Conservation (phyloP, 2,888 invertebrate genomes). For the Sphaerophoria rueppellii region DNA sequence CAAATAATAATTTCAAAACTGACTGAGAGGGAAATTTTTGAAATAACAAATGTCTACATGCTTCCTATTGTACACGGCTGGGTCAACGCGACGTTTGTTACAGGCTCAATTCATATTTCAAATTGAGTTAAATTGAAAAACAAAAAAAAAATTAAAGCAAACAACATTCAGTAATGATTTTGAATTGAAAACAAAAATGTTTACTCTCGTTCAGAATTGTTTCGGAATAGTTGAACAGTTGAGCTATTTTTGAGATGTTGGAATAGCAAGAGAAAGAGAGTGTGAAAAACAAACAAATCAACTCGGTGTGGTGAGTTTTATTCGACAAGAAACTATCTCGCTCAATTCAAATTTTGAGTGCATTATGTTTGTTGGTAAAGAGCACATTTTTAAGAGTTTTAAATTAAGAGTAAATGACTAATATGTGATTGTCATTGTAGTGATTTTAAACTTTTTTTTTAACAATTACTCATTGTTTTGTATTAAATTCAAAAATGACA, state of each 20-base stretch:
- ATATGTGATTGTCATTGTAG: too few relatives aligned
- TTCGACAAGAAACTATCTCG: too few relatives aligned
- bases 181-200: conserved; percentile 44
- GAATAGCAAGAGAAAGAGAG: conserved; percentile 28
- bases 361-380: too few relatives aligned
- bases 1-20: conserved; percentile 56
- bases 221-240: conserved; percentile 27
- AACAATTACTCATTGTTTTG: too few relatives aligned
- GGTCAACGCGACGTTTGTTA: conserved; percentile 29
- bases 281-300: not conserved
- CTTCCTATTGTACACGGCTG: conserved; percentile 36
- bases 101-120: conserved; percentile 49
- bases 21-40: conserved; percentile 41
- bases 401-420: too few relatives aligned
- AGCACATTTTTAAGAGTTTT: too few relatives aligned
- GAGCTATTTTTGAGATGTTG: conserved; percentile 60
- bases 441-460: too few relatives aligned
- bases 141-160: conserved; percentile 9
- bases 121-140: conserved; percentile 42
- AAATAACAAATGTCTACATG: conserved; percentile 48
- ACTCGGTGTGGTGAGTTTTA: conserved; percentile 61
- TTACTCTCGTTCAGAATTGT: conserved; percentile 26
- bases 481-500: too few relatives aligned
- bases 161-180: conserved; percentile 29
- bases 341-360: too few relatives aligned